Base-by-base conservation (phyloP, 2,888 invertebrate species). In the Teleiodes luculella region DNA sequence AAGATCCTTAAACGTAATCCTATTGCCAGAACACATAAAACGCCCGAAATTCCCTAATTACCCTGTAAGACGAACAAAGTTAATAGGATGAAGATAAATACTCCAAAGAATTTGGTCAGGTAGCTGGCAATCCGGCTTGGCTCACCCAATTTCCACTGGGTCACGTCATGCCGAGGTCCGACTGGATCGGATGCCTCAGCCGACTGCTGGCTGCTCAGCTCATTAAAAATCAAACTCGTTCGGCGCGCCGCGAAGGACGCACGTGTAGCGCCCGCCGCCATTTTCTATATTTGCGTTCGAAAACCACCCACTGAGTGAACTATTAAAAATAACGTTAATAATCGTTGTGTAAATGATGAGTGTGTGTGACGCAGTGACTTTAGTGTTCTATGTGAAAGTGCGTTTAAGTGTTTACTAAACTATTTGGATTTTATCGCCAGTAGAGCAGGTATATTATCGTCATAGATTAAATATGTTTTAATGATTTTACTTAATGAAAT, bases 301-400 rank as follows among this genome's bases (percentile, higher is more conserved):
- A 60, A 60, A 69, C 71, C 81, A 66, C 81, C 74, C 79, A 79
- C 81, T 64, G 65, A 74, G 80, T 68, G 63, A 76, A 66, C 74
- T 30, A 36, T 48, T 48, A 52, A 48, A 48, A 39, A 56, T 33
- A 46, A 43, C 35, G 16, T 46, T 65, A 70, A 70, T 74, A 67
- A 68, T 74, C 70, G 74, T 61, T 51, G 39, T 37, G 39, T 52
- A n/a, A 35, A 51, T 24, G 18, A 30, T 53, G 49, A 53, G 30
- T 56, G 52, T 55, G 37, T 51, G 48, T 57, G 57, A 30, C 46
- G 52, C 48, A 50, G 57, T 54, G n/a, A 11, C 39, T 41, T 2
- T 18, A 10, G 20, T 41, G 39, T 41, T 11, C 7, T 56, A 58
- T 55, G 52, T 43, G 35, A 47, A 50, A 30, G 54, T 59, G 56